Evolutionary conservation across 2,113 vertebrate genomes (phyloP).

Genomic region (Hippocampus abdominalis): DNA sequence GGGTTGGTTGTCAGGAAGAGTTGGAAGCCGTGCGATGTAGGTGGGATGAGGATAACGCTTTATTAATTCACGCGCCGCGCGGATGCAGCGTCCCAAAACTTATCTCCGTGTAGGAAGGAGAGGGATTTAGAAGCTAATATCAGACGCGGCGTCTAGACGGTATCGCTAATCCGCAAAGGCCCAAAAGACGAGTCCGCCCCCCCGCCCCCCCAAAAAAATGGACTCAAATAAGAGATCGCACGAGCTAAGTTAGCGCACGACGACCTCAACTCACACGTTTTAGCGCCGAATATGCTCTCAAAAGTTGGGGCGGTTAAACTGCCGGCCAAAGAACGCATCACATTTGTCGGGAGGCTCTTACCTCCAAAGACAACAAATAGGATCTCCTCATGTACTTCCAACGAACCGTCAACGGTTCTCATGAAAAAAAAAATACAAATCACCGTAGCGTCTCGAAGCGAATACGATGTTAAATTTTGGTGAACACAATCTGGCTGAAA

Average conservation of each 20-base stretch:
- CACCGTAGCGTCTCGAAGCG: too few relatives aligned
- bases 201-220: constrained; percentile 8
- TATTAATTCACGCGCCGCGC: constrained; percentile 37
- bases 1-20: constrained; percentile 39
- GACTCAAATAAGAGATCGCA: constrained; percentile 7
- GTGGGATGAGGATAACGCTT: constrained; percentile 38
- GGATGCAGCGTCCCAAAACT: constrained; percentile 17
- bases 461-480: too few relatives aligned
- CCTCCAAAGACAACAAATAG: too few relatives aligned
- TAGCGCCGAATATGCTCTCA: background rate
- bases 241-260: background rate
- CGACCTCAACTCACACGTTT: background rate
- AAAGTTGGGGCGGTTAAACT: too few relatives aligned
- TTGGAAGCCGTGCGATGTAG: constrained; percentile 41
- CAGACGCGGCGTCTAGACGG: constrained; percentile 29
- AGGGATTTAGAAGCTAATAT: constrained; percentile 15
- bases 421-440: background rate
- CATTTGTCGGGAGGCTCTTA: too few relatives aligned
- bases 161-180: constrained; percentile 21
- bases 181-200: constrained; percentile 8
- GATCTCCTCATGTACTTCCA: too few relatives aligned
- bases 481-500: too few relatives aligned
- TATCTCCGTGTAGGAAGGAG: constrained; percentile 4
- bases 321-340: too few relatives aligned
- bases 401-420: too few relatives aligned